Conservation (phyloP, 1,140 invertebrate species). For the Euura lappo region DNA sequence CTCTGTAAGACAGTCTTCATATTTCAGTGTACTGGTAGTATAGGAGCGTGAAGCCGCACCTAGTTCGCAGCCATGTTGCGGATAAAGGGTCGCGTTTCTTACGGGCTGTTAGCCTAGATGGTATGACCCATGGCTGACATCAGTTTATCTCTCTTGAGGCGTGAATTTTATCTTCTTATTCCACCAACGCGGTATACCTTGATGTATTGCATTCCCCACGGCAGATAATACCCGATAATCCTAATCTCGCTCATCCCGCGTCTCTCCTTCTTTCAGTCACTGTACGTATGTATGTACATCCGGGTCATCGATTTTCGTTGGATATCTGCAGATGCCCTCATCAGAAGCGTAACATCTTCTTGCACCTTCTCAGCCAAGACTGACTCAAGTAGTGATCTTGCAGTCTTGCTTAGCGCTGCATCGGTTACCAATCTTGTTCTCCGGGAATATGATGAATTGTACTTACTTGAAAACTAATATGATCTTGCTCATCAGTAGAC, state of each 20-base stretch:
- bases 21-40: background rate
- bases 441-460: too few species aligned
- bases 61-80: constrained; percentile 21
- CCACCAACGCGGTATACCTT: background rate
- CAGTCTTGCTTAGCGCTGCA: too few species aligned
- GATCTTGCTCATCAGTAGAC: too few species aligned
- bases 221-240: constrained; percentile 2
- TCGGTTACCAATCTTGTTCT: too few species aligned
- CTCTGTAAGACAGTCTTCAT: background rate
- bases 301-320: too few species aligned
- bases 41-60: background rate
- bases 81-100: constrained; percentile 31
- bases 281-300: too few species aligned
- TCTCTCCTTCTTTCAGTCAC: background rate
- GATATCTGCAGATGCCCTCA: too few species aligned
- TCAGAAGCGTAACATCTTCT: too few species aligned
- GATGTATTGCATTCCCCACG: constrained; percentile 20
- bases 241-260: constrained; percentile 29
- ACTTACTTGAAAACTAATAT: too few species aligned
- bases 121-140: constrained; percentile 37
- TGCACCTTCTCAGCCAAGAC: too few species aligned
- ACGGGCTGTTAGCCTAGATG: constrained; percentile 35
- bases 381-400: too few species aligned
- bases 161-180: constrained; percentile 34
- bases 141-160: constrained; percentile 32